Evolutionary conservation across 2,888 invertebrate genomes (phyloP).

Genomic region (Callyntrura guangdongensis): DNA sequence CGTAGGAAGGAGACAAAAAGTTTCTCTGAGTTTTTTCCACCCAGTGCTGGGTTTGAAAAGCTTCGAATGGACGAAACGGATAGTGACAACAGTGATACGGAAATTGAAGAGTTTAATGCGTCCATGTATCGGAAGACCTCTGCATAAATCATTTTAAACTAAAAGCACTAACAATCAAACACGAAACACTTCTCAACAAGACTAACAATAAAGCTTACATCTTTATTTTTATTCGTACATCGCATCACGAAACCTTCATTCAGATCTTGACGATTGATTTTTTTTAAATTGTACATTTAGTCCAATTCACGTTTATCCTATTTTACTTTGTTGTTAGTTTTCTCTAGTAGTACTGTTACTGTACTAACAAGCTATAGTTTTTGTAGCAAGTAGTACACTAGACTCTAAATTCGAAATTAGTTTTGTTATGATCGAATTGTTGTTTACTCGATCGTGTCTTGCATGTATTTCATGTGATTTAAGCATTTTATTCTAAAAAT

Average conservation of each 20-base stretch:
- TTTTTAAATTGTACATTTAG: not conserved
- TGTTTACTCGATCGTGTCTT: too few species aligned
- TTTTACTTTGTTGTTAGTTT: too few species aligned
- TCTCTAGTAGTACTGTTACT: too few species aligned
- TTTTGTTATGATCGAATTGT: too few species aligned
- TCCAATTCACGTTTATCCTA: not conserved
- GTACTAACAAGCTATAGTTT: too few species aligned
- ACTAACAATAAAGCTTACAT: constrained; percentile 22
- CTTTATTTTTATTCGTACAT: not conserved
- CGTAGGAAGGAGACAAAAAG: constrained; percentile 83
- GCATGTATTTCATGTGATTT: too few species aligned
- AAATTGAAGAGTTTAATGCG: constrained; percentile 84
- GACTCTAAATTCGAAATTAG: too few species aligned
- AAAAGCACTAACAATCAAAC: not conserved
- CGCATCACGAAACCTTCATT: not conserved
- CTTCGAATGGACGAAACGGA: constrained; percentile 84
- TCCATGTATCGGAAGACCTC: constrained; percentile 82
- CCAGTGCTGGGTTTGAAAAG: constrained; percentile 84
- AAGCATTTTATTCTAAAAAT: too few species aligned
- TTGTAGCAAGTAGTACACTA: too few species aligned
- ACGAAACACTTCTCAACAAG: constrained; percentile 18
- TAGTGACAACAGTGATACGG: constrained; percentile 84
- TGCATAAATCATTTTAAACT: constrained; percentile 58
- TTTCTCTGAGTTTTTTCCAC: constrained; percentile 84
- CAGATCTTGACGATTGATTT: constrained; percentile 16